These are phyloP conservation scores for Mylabris phalerata DNA, from an alignment of 1,140 invertebrate genomes.

Conservation along the genomic window DNA sequence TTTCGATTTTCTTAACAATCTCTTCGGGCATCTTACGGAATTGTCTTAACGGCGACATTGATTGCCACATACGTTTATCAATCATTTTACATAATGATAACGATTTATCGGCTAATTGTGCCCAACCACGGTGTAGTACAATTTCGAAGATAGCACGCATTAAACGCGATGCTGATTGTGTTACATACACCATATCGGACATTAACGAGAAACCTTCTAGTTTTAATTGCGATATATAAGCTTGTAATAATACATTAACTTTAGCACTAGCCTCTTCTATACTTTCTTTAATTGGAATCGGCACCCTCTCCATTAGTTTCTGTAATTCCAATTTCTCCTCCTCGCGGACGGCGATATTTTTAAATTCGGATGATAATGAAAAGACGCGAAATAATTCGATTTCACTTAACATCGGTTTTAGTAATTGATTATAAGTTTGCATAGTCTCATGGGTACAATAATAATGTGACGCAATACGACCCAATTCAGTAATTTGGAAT, in stretches of 20 bases:
- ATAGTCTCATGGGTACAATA: constrained; percentile 98
- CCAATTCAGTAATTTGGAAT: constrained; percentile 84
- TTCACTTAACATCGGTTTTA: constrained; percentile 95
- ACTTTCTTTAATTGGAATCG: constrained; percentile 98
- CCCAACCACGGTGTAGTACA: constrained; percentile 85
- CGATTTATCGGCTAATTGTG: constrained; percentile 93
- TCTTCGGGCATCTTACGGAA: constrained; percentile 98
- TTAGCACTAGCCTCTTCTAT: constrained; percentile 98
- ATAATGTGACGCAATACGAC: constrained; percentile 95
- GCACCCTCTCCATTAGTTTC: constrained; percentile 95
- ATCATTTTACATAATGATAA: constrained; percentile 98
- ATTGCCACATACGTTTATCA: constrained; percentile 98
- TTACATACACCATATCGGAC: constrained; percentile 99
- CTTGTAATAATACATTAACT: constrained; percentile 91
- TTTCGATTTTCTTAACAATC: constrained; percentile 96
- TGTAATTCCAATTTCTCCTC: constrained; percentile 97
- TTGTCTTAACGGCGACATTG: constrained; percentile 96
- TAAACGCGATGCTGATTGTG: constrained; percentile 91
- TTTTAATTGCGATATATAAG: constrained; percentile 98
- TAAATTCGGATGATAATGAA: constrained; percentile 92
- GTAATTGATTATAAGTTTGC: constrained; percentile 90
- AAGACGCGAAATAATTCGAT: constrained; percentile 99
- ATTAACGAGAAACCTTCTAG: constrained; percentile 97
- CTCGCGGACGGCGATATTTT: constrained; percentile 88
- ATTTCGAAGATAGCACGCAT: constrained; percentile 98